phyloP scores from a whole-genome alignment of 2,888 invertebrate species.

The Scaptomyza flava region DNA sequence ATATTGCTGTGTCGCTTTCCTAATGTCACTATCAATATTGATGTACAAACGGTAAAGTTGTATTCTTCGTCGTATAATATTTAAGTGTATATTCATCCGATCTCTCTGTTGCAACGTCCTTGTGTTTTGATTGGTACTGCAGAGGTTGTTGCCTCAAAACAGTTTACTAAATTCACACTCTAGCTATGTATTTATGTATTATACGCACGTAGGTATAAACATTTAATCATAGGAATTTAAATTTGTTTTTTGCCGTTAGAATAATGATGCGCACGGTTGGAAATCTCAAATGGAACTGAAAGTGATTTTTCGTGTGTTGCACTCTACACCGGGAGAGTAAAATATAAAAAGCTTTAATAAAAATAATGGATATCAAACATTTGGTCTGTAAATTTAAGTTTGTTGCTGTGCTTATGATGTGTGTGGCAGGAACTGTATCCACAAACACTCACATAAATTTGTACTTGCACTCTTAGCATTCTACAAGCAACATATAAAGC shows the following conservation, averaged over 20 bases:
- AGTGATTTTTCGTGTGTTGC: slow-evolving; percentile 38
- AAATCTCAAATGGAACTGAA: slow-evolving; percentile 60
- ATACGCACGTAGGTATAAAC: background rate
- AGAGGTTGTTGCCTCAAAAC: slow-evolving; percentile 2
- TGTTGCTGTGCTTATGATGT: slow-evolving; percentile 12
- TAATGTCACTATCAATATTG: slow-evolving; percentile 33
- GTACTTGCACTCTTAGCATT: slow-evolving; percentile 7
- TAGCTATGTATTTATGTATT: background rate
- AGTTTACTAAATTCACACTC: background rate
- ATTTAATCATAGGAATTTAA: background rate
- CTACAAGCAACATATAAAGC: slow-evolving; percentile 10
- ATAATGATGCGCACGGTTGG: slow-evolving; percentile 49
- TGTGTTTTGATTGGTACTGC: background rate
- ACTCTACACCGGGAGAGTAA: slow-evolving; percentile 40
- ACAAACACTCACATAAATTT: background rate
- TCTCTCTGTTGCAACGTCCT: slow-evolving; percentile 5
- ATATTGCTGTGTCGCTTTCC: slow-evolving; percentile 52
- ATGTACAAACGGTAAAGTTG: background rate
- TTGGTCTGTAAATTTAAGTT: slow-evolving; percentile 44
- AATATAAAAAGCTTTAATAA: slow-evolving; percentile 60
- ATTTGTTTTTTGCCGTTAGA: slow-evolving; percentile 9
- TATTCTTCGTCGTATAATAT: slow-evolving; percentile 1
- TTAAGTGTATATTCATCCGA: background rate
- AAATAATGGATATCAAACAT: slow-evolving; percentile 47
- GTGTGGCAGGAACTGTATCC: slow-evolving; percentile 40